Evolutionary conservation across 2,888 invertebrate genomes (phyloP).

Genomic region (Euphydryas editha): DNA sequence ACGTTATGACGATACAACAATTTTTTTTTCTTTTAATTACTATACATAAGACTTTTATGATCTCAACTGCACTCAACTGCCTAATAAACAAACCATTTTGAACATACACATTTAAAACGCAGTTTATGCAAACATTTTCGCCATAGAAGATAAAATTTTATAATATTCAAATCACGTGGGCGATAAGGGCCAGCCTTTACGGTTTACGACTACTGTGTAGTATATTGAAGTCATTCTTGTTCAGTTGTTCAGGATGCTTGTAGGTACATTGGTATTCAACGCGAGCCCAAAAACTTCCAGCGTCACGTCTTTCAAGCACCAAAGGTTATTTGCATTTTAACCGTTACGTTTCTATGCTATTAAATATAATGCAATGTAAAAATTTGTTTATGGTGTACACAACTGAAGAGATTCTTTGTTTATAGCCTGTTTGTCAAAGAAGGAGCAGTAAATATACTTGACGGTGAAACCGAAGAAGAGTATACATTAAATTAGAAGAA

Average conservation of each 20-base stretch:
- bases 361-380: constrained; percentile 65
- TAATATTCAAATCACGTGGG: constrained; percentile 22
- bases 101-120: background rate
- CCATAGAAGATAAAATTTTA: background rate
- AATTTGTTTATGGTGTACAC: constrained; percentile 5
- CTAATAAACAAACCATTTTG: background rate
- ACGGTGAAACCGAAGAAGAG: too few species aligned
- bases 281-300: constrained; percentile 64
- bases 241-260: constrained; percentile 55
- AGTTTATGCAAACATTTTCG: constrained; percentile 7
- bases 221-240: constrained; percentile 67
- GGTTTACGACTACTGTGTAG: constrained; percentile 68
- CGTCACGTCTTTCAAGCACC: constrained; percentile 63
- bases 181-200: constrained; percentile 23
- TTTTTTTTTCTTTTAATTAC: too few species aligned
- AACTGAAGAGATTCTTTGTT: too few species aligned
- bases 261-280: constrained; percentile 68
- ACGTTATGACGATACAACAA: too few species aligned
- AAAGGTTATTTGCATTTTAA: constrained; percentile 73
- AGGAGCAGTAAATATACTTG: too few species aligned
- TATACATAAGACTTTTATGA: too few species aligned
- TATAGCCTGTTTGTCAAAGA: too few species aligned
- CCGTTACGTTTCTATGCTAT: constrained; percentile 65
- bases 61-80: too few species aligned
- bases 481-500: too few species aligned